Conservation (phyloP, 2,113 vertebrate genomes). For the Rallus limicola region DNA sequence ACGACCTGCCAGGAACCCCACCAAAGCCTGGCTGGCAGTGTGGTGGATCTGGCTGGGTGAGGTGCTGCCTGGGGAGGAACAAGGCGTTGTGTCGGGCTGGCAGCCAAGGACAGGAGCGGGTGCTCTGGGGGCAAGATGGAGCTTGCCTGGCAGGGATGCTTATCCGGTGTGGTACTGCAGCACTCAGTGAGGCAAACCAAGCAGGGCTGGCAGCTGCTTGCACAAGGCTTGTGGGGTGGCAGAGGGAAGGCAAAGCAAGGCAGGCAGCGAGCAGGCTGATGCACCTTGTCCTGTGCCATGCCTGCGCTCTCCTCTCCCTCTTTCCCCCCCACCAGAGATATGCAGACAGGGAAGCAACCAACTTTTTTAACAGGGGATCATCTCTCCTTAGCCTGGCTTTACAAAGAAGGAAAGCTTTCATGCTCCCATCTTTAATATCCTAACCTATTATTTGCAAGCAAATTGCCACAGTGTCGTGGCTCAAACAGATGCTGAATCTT, state of each 20-base stretch:
- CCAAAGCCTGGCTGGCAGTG: background rate
- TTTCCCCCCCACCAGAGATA: background rate
- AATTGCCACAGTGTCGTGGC: background rate
- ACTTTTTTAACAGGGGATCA: accelerated
- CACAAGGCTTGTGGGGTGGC: background rate
- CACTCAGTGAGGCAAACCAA: accelerated
- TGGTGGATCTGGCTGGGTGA: background rate
- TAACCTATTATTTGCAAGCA: background rate
- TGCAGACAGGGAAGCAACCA: background rate
- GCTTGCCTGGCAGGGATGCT: background rate
- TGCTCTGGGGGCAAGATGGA: background rate
- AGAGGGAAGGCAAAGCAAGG: background rate
- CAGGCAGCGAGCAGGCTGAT: background rate
- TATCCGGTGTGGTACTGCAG: background rate
- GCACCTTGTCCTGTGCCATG: background rate
- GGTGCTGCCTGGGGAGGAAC: background rate
- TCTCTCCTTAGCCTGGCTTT: background rate
- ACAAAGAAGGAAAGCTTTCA: background rate
- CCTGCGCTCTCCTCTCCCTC: background rate
- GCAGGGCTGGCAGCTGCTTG: background rate
- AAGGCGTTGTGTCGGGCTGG: background rate
- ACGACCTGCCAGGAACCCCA: background rate
- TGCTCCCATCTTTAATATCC: accelerated
- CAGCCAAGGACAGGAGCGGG: accelerated
- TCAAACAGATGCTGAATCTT: background rate